These are phyloP conservation scores for Butorides virescens DNA, from an alignment of 2,113 vertebrate species.

Conservation along the genomic window DNA sequence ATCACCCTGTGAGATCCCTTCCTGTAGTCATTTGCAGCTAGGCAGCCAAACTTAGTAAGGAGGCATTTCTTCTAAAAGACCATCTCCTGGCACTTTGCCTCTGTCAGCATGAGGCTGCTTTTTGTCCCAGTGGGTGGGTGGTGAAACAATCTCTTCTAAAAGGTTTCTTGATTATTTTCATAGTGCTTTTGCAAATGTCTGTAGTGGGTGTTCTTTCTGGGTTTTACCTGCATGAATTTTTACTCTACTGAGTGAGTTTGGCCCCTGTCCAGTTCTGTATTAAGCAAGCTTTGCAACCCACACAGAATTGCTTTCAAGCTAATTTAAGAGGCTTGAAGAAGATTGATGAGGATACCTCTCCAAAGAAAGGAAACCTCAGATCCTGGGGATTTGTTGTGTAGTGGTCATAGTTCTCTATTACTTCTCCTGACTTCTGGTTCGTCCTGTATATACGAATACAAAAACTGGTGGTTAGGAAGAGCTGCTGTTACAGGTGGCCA, in stretches of 20 bases:
- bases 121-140: background rate
- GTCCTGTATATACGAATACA: background rate
- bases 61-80: background rate
- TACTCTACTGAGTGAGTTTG: background rate
- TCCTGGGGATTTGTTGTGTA: background rate
- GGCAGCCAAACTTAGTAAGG: background rate
- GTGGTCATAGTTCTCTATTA: background rate
- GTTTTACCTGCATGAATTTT: background rate
- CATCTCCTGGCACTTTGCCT: background rate
- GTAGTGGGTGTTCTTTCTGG: background rate
- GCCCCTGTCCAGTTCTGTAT: background rate
- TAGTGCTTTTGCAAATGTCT: background rate
- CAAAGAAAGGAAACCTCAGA: background rate
- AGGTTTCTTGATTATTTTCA: slow-evolving; percentile 11
- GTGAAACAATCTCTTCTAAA: slow-evolving; percentile 4
- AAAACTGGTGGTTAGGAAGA: background rate
- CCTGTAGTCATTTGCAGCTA: background rate
- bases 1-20: background rate
- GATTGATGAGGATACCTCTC: slow-evolving; percentile 20
- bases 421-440: background rate
- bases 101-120: background rate
- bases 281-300: background rate
- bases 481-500: background rate
- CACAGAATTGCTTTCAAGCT: background rate
- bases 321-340: slow-evolving; percentile 21